Evolutionary conservation across 2,113 vertebrate species (phyloP).

Genomic region (Oreochromis tanganicae): DNA sequence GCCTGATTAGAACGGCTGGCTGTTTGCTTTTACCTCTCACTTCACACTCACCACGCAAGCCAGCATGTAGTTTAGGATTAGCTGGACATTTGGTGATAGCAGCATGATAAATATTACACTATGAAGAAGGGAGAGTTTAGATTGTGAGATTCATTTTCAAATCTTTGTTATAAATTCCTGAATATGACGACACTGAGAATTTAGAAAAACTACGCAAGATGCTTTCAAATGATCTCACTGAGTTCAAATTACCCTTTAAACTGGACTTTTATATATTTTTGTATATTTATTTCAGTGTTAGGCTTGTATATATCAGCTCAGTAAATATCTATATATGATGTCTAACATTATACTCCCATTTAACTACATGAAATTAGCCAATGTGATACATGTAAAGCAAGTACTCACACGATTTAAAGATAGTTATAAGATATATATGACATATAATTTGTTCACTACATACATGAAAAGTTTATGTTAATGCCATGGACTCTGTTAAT

Average conservation of each 20-base stretch:
- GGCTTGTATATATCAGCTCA: neutral
- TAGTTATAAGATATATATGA: neutral
- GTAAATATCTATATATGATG: neutral
- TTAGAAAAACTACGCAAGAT: neutral
- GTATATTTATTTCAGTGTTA: neutral
- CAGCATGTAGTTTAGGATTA: neutral
- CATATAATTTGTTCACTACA: neutral
- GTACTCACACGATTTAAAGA: neutral
- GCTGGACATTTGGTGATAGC: neutral
- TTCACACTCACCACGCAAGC: neutral
- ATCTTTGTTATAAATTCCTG: neutral
- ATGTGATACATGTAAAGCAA: neutral
- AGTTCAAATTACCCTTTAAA: neutral
- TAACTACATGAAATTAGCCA: neutral
- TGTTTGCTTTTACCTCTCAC: neutral
- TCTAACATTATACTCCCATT: neutral
- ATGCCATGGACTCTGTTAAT: neutral
- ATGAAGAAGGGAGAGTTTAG: neutral
- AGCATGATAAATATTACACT: neutral
- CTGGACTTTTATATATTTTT: neutral
- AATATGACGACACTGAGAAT: neutral
- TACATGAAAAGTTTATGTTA: neutral
- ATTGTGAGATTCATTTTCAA: neutral
- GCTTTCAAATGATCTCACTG: neutral
- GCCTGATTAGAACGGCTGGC: conserved; percentile 26